phyloP scores from a whole-genome alignment of 2,888 invertebrate genomes.

The Terebella lapidaria region DNA sequence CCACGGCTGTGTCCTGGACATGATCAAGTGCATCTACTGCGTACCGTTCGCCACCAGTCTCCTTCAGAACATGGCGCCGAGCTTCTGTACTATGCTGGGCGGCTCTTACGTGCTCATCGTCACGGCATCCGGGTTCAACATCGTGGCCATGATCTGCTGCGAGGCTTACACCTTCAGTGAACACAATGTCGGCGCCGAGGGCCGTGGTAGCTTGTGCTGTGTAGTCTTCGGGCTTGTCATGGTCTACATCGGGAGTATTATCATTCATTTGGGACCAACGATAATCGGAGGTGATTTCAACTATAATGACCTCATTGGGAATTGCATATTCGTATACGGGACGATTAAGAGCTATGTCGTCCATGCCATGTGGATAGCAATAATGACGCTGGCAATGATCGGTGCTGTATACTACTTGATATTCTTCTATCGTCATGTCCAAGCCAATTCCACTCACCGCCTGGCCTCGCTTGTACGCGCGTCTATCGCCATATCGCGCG shows the following conservation, averaged over 20 bases:
- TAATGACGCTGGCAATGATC: conserved; percentile 44
- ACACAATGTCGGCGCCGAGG: conserved; percentile 38
- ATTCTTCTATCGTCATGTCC: conserved; percentile 49
- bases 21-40: conserved; percentile 48
- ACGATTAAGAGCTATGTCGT: conserved; percentile 50
- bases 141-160: conserved; percentile 53
- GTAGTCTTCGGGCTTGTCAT: conserved; percentile 49
- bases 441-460: conserved; percentile 34
- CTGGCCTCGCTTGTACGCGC: conserved; percentile 37
- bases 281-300: conserved; percentile 52
- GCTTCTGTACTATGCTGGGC: conserved; percentile 45
- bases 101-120: conserved; percentile 49
- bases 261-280: conserved; percentile 52
- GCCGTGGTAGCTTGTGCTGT: conserved; percentile 47
- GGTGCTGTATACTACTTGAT: conserved; percentile 46
- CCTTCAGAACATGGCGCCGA: conserved; percentile 36
- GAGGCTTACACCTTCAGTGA: conserved; percentile 52
- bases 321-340: conserved; percentile 50
- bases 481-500: conserved; percentile 40
- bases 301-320: conserved; percentile 50
- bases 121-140: conserved; percentile 51
- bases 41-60: conserved; percentile 50
- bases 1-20: conserved; percentile 49
- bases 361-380: conserved; percentile 51
- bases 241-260: conserved; percentile 50